Percentiles rank a stretch among this genome's conserved stretches.
These are phyloP conservation scores for Lutjanus campechanus DNA, from an alignment of 2,797 vertebrate species.

Conservation along the genomic window DNA sequence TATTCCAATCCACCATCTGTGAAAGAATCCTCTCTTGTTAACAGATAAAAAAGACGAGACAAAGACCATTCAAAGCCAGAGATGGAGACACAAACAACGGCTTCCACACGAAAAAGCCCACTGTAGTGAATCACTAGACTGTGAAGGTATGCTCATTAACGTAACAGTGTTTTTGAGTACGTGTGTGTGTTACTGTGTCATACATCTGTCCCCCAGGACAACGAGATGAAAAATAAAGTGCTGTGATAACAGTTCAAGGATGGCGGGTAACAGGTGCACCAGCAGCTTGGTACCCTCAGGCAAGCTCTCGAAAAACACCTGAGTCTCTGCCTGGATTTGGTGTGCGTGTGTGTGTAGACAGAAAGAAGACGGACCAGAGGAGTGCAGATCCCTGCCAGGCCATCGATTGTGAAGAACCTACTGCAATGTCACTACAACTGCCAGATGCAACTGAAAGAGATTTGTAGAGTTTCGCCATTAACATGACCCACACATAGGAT, in stretches of 20 bases:
- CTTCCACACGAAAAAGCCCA: constrained; percentile 45
- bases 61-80: constrained; percentile 53
- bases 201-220: constrained; percentile 12
- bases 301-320: constrained; percentile 35
- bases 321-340: constrained; percentile 12
- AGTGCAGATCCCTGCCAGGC: too few species aligned
- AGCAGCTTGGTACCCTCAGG: constrained; percentile 40
- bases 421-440: too few species aligned
- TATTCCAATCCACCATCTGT: constrained; percentile 7
- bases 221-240: constrained; percentile 7
- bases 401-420: too few species aligned
- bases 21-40: constrained; percentile 23
- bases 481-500: too few species aligned
- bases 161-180: constrained; percentile 17
- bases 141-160: constrained; percentile 73
- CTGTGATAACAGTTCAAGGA: constrained; percentile 27
- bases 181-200: constrained; percentile 24
- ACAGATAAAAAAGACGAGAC: constrained; percentile 45
- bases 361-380: not conserved
- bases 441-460: too few species aligned
- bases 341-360: constrained; percentile 14
- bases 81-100: constrained; percentile 64
- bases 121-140: constrained; percentile 69
- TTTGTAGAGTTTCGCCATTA: too few species aligned
- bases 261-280: constrained; percentile 59